Conservation (phyloP, 2,113 vertebrate species). For the Acrocephalus kingi region DNA sequence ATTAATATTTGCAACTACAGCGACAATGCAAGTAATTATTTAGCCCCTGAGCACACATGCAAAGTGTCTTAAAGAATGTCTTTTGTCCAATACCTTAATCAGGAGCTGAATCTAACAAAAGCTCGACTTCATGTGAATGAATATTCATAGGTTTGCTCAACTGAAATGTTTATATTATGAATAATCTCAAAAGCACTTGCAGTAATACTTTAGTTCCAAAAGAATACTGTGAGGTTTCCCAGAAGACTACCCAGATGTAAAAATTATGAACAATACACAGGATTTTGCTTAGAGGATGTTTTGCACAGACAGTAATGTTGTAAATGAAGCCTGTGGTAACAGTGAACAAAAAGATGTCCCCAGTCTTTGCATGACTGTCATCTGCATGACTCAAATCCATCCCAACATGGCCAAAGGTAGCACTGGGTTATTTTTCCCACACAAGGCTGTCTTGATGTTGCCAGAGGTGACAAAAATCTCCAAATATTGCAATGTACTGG, state of each 20-base stretch:
- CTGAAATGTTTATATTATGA: neutral
- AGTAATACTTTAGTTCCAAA: neutral
- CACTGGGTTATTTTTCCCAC: neutral
- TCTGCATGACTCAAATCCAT: neutral
- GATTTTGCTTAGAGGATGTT: neutral
- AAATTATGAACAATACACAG: neutral
- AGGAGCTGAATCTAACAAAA: neutral
- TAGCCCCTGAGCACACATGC: neutral
- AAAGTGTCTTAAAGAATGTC: neutral
- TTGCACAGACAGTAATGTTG: neutral
- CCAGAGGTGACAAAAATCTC: neutral
- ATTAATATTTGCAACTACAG: neutral
- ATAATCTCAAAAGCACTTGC: neutral
- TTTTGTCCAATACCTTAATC: neutral
- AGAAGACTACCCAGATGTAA: neutral
- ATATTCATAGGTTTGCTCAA: neutral
- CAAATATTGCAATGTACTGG: neutral
- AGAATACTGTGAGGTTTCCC: neutral
- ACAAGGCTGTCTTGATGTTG: neutral
- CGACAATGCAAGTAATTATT: neutral
- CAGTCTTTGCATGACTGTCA: neutral
- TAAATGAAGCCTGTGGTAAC: neutral
- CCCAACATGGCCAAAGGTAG: neutral
- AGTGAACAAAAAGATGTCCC: neutral
- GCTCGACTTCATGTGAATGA: neutral